Conservation (phyloP, 2,888 invertebrate species). For the Synanthedon formicaeformis region DNA sequence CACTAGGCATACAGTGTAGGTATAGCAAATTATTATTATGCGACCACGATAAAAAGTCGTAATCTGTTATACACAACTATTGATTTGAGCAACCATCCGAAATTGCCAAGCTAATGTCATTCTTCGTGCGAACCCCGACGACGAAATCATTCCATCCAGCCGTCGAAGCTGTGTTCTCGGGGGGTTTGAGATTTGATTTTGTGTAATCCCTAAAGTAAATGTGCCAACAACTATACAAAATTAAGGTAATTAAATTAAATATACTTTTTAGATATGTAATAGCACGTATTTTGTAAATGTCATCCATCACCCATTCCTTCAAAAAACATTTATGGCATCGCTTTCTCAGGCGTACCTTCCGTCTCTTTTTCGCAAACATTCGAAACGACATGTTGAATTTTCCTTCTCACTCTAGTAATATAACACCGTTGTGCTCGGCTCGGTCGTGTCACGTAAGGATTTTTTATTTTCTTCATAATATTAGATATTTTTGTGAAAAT, state of each 20-base stretch:
- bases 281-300: constrained; percentile 23
- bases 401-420: constrained; percentile 66
- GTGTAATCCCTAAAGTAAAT: constrained; percentile 55
- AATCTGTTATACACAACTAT: constrained; percentile 18
- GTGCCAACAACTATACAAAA: constrained; percentile 66
- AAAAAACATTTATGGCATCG: constrained; percentile 65
- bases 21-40: constrained; percentile 46
- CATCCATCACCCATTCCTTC: constrained; percentile 40
- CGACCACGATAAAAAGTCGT: constrained; percentile 36
- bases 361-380: constrained; percentile 49
- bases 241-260: constrained; percentile 48
- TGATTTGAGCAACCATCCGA: constrained; percentile 27
- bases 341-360: constrained; percentile 60
- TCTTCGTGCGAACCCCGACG: constrained; percentile 59
- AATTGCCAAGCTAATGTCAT: constrained; percentile 39
- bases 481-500: constrained; percentile 35
- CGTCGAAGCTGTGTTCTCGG: constrained; percentile 69
- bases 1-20: constrained; percentile 5
- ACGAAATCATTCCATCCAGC: constrained; percentile 71
- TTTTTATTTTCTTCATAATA: constrained; percentile 59
- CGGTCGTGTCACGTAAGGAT: constrained; percentile 70
- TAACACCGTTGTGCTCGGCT: constrained; percentile 71
- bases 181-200: constrained; percentile 65
- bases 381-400: constrained; percentile 48
- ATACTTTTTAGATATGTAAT: constrained; percentile 28